phyloP scores from a whole-genome alignment of 2,888 invertebrate genomes.

The Agonopterix alstromeriana region DNA sequence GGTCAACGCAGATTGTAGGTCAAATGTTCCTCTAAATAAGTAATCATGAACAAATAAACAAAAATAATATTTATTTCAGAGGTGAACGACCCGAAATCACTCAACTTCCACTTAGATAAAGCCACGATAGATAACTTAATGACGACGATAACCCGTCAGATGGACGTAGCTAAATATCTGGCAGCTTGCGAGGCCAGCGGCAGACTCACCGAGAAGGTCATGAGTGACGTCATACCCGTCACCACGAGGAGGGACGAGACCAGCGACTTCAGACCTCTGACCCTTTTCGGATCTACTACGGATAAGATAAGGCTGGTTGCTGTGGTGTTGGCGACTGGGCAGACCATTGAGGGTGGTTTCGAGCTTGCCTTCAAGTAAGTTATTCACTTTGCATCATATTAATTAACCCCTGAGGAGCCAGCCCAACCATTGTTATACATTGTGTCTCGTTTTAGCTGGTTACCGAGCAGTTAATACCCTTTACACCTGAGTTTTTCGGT shows the following conservation, averaged over 20 bases:
- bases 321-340: slow-evolving; percentile 80
- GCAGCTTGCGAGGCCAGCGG: slow-evolving; percentile 78
- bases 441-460: too few relatives aligned
- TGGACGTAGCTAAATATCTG: slow-evolving; percentile 86
- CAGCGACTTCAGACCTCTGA: slow-evolving; percentile 72
- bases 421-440: too few relatives aligned
- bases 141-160: slow-evolving; percentile 87
- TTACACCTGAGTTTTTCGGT: too few relatives aligned
- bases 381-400: neutral
- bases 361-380: slow-evolving; percentile 81
- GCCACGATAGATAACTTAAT: slow-evolving; percentile 86
- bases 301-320: slow-evolving; percentile 84
- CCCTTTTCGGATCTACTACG: slow-evolving; percentile 82
- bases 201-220: slow-evolving; percentile 51
- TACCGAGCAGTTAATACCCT: too few relatives aligned
- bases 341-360: slow-evolving; percentile 83
- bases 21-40: too few relatives aligned
- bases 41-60: too few relatives aligned
- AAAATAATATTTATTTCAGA: slow-evolving; percentile 30
- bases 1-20: neutral
- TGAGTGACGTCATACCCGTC: slow-evolving; percentile 51
- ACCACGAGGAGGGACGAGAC: slow-evolving; percentile 24
- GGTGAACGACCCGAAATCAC: slow-evolving; percentile 66
- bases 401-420: too few relatives aligned
- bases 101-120: slow-evolving; percentile 83